Percentiles rank a stretch among this genome's conserved stretches.
These are phyloP conservation scores for Probaryconus sp. DNA, from an alignment of 1,140 invertebrate species.

Conservation along the genomic window DNA sequence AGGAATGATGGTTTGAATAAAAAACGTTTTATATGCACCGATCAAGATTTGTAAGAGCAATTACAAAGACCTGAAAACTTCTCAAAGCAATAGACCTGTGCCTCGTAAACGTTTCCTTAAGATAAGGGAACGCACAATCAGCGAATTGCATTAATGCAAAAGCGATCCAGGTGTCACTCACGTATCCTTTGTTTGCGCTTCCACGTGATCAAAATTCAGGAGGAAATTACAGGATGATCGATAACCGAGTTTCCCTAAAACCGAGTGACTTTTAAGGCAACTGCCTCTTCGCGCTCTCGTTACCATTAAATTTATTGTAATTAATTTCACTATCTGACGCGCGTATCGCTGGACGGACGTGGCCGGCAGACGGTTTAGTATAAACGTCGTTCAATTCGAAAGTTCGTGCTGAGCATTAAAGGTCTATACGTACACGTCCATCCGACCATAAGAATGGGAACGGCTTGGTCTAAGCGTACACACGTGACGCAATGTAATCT, in stretches of 20 bases:
- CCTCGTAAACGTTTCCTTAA: no score
- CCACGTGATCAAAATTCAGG: slow-evolving; percentile 45
- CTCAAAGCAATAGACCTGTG: no score
- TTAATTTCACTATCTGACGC: slow-evolving; percentile 76
- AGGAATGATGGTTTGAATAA: no score
- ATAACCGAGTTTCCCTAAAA: slow-evolving; percentile 62
- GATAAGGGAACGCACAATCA: no score
- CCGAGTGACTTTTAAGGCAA: slow-evolving; percentile 43
- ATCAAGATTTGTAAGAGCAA: no score
- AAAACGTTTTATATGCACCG: no score
- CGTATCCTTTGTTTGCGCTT: slow-evolving; percentile 46
- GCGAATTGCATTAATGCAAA: slow-evolving; percentile 28
- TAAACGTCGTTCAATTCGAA: slow-evolving; percentile 70
- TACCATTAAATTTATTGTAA: slow-evolving; percentile 78
- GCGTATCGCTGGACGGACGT: slow-evolving; percentile 68
- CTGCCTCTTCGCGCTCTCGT: slow-evolving; percentile 69
- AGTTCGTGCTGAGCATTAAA: slow-evolving; percentile 58
- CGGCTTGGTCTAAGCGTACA: slow-evolving; percentile 61
- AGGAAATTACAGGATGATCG: slow-evolving; percentile 58
- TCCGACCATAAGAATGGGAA: slow-evolving; percentile 73
- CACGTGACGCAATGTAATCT: slow-evolving; percentile 70
- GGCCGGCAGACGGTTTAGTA: slow-evolving; percentile 56
- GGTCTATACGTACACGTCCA: slow-evolving; percentile 57
- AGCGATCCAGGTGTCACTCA: slow-evolving; percentile 20
- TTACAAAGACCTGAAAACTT: no score